Conservation (phyloP, 2,888 invertebrate species). For the Philopedon plagiatum region DNA sequence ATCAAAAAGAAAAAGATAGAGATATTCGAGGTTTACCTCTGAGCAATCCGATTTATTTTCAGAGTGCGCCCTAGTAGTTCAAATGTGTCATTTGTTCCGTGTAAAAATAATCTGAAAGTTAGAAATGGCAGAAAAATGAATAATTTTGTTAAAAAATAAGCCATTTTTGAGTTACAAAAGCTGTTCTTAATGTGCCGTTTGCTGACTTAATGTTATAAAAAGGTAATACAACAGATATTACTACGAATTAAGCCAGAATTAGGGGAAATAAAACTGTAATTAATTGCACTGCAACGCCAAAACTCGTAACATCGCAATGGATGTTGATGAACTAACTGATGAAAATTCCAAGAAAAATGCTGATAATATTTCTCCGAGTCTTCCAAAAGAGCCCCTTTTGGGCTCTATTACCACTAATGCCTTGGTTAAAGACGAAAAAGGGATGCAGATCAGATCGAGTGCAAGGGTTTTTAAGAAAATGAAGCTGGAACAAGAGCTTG, state of each 20-base stretch:
- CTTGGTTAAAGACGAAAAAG: constrained; percentile 65
- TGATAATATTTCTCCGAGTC: neutral
- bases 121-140: constrained; percentile 27
- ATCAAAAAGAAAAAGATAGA: neutral
- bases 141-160: neutral
- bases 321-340: constrained; percentile 38
- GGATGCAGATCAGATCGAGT: constrained; percentile 75
- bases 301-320: constrained; percentile 36
- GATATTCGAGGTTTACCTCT: neutral
- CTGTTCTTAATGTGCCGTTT: neutral
- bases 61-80: constrained; percentile 28
- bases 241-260: constrained; percentile 21
- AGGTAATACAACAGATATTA: neutral
- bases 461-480: constrained; percentile 86
- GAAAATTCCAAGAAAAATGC: constrained; percentile 39
- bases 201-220: constrained; percentile 3
- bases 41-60: neutral
- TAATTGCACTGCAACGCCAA: constrained; percentile 32
- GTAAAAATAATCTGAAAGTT: constrained; percentile 27
- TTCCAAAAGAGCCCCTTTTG: constrained; percentile 67
- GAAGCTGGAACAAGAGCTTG: constrained; percentile 71
- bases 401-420: constrained; percentile 77
- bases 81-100: constrained; percentile 29
- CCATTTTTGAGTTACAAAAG: constrained; percentile 13
- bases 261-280: constrained; percentile 5